These are phyloP conservation scores for Brotula barbata DNA, from an alignment of 2,797 vertebrate genomes.

Conservation along the genomic window DNA sequence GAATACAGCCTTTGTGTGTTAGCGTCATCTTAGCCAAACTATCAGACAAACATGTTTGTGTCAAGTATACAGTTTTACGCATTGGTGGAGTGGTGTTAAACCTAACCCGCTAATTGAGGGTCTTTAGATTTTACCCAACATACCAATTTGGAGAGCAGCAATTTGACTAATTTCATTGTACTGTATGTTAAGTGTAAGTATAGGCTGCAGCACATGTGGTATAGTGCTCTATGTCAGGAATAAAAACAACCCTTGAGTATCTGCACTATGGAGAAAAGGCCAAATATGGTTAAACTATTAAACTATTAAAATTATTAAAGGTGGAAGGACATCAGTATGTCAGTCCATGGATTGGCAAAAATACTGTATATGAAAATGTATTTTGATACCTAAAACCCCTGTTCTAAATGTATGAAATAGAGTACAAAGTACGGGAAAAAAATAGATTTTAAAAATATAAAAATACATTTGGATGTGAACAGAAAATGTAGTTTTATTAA, in stretches of 20 bases:
- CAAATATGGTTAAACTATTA: no score
- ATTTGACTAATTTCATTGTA: slow-evolving; percentile 55
- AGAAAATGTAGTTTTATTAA: no score
- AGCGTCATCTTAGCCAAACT: not conserved
- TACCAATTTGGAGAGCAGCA: slow-evolving; percentile 61
- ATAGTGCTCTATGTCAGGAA: slow-evolving; percentile 20
- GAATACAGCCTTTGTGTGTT: slow-evolving; percentile 23
- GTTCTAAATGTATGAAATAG: no score
- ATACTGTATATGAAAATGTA: no score
- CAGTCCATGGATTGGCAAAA: no score
- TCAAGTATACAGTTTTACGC: slow-evolving; percentile 32
- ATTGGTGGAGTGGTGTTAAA: slow-evolving; percentile 38
- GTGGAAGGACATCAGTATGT: not conserved
- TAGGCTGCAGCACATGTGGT: slow-evolving; percentile 33
- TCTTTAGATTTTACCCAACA: slow-evolving; percentile 51
- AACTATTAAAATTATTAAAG: no score
- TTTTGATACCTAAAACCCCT: no score
- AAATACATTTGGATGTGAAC: no score
- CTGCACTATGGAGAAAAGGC: not conserved
- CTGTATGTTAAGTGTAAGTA: slow-evolving; percentile 40
- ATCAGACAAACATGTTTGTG: slow-evolving; percentile 30
- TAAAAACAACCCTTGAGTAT: not conserved
- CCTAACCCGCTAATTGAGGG: slow-evolving; percentile 53
- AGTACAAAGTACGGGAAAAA: no score
- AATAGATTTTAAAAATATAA: no score